Evolutionary conservation across 2,113 vertebrate genomes (phyloP).

Genomic region (Rhadina sibilatrix): DNA sequence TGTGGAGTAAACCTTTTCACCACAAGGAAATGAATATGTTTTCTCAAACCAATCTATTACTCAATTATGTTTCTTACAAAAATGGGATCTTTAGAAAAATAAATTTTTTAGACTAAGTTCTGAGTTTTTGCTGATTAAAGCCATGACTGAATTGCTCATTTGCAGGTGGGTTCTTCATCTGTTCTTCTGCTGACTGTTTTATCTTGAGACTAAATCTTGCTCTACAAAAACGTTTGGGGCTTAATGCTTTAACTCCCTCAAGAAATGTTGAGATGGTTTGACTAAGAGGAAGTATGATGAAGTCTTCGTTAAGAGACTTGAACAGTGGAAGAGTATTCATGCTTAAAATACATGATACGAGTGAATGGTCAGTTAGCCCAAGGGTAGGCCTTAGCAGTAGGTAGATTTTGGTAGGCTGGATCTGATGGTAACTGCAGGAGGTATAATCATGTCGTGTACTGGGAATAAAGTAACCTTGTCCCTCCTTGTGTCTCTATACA

Average conservation of each 20-base stretch:
- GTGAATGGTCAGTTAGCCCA: background rate
- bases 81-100: background rate
- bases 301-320: background rate
- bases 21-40: background rate
- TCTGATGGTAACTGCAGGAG: background rate
- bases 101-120: background rate
- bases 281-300: background rate
- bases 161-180: background rate
- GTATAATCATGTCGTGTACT: background rate
- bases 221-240: background rate
- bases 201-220: background rate
- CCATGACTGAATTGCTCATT: background rate
- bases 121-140: background rate
- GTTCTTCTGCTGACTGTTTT: background rate
- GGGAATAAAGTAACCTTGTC: background rate
- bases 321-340: background rate
- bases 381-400: background rate
- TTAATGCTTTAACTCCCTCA: background rate
- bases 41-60: background rate
- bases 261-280: background rate
- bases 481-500: background rate
- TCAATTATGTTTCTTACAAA: background rate
- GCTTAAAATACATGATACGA: fast-evolving
- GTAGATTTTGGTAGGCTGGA: background rate
- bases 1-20: background rate